These are phyloP conservation scores for Anoplolepis gracilipes DNA, from an alignment of 1,140 invertebrate species.

Conservation along the genomic window DNA sequence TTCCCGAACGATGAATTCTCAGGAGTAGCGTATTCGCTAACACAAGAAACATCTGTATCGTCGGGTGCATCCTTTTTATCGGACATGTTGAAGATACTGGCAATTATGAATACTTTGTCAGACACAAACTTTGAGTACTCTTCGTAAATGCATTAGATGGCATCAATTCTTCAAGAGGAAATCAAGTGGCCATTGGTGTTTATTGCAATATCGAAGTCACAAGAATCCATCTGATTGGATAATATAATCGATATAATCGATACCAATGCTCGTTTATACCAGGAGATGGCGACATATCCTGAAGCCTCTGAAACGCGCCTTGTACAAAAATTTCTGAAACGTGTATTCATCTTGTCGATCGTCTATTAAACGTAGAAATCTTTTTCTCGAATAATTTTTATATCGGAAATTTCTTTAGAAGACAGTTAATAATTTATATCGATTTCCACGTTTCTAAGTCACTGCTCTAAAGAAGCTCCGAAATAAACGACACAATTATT, in stretches of 20 bases:
- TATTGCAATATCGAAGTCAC: slow-evolving; percentile 25
- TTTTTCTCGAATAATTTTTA: not conserved
- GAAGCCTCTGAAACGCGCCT: not conserved
- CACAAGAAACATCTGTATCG: not conserved
- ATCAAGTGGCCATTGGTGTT: not conserved
- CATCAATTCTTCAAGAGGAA: not conserved
- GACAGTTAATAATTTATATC: not conserved
- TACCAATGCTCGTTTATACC: not conserved
- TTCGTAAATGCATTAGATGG: slow-evolving; percentile 1
- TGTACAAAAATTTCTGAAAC: not conserved
- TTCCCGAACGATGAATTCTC: not conserved
- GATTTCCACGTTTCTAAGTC: not conserved
- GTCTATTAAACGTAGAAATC: not conserved
- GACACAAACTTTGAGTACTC: not conserved
- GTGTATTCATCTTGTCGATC: not conserved
- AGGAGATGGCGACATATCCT: slow-evolving; percentile 33
- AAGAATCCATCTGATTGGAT: slow-evolving; percentile 35
- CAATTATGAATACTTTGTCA: not conserved
- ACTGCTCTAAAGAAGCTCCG: not conserved
- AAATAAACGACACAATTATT: not conserved
- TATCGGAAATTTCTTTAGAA: not conserved
- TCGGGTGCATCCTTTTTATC: not conserved
- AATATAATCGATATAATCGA: slow-evolving; percentile 32
- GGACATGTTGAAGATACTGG: not conserved
- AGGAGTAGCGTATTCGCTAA: not conserved